Base-by-base conservation (phyloP, 2,888 invertebrate genomes). In the Drosophila meridionalis region DNA sequence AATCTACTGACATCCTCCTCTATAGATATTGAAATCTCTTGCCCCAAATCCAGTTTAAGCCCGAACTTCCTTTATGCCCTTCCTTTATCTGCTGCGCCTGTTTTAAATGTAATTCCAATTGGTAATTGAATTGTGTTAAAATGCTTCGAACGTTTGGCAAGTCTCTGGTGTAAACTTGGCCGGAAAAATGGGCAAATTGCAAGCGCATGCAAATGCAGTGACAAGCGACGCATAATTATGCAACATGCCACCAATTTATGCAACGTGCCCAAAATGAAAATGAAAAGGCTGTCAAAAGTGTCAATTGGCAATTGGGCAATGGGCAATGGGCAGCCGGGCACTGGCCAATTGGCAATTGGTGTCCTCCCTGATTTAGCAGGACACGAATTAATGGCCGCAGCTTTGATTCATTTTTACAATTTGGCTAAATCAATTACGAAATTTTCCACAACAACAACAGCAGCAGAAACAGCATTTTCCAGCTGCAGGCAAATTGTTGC, bases 351-450 rank as follows among this genome's bases (percentile, higher is more conserved):
- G 53, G 26, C 53, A 26, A 38, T 38, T 28, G 36, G 28, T 28
- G 30, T 4, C 40, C 42, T 52, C 12, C 34, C 7, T 52, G 52
- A 34, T 36, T 20, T 52, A 20, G 28, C 67, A 59, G 76, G 47
- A 60, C 58, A 58, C 55, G 50, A 64, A 79, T 69, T 71, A 63
- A 72, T 59, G 52, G 52, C 34, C 69, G 69, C 55, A 62, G 65
- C 80, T 80, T 82, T 89, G 80, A 89, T 75, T 76, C 74, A 80
- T 60, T 82, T 82, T 85, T 87, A 82, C 87, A 84, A 83, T 85
- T 85, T 89, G 79, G 87, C 87, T 87, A 85, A 86, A 86, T 87
- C 86, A 89, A 86, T 89, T 86, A 86, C 63, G 61, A 52, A 20
- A 61, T 78, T 78, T 73, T 80, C 62, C 74, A 59, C 62, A 56